Conservation (phyloP, 2,888 invertebrate genomes). For the Stenodema calcarata region DNA sequence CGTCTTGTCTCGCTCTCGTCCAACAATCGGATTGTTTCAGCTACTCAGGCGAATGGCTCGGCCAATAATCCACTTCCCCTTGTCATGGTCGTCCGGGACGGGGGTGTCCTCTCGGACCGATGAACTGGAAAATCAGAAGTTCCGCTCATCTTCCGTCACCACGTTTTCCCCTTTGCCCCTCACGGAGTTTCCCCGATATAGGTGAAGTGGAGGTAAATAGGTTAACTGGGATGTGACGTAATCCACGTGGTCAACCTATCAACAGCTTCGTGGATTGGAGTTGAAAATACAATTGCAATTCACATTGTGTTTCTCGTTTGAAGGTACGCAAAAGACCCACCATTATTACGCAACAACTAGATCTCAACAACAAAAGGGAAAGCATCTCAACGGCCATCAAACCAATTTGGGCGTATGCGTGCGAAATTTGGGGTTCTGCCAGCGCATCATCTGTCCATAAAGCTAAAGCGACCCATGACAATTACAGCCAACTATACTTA, state of each 20-base stretch:
- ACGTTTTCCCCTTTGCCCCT: neutral
- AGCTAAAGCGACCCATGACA: no score
- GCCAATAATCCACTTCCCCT: slow-evolving; percentile 33
- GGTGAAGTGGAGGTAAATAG: neutral
- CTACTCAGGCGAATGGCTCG: slow-evolving; percentile 32
- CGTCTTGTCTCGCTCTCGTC: neutral
- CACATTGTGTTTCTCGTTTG: no score
- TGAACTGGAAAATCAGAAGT: slow-evolving; percentile 28
- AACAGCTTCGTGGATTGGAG: neutral
- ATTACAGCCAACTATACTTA: no score
- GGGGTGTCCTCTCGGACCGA: neutral
- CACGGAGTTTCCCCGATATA: neutral
- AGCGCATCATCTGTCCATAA: no score
- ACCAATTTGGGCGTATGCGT: no score
- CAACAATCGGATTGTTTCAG: slow-evolving; percentile 33
- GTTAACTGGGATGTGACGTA: neutral
- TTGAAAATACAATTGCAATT: no score
- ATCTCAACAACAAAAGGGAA: no score
- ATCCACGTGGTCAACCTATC: neutral
- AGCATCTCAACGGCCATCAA: no score
- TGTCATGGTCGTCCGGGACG: neutral
- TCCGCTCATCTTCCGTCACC: slow-evolving; percentile 27
- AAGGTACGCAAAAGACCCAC: no score
- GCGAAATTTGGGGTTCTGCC: no score
- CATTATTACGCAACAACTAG: no score